A percentile compares a stretch with the other conserved stretches of the same genome.
Conservation (phyloP, 2,113 vertebrate genomes). For the Myotis brandtii region DNA sequence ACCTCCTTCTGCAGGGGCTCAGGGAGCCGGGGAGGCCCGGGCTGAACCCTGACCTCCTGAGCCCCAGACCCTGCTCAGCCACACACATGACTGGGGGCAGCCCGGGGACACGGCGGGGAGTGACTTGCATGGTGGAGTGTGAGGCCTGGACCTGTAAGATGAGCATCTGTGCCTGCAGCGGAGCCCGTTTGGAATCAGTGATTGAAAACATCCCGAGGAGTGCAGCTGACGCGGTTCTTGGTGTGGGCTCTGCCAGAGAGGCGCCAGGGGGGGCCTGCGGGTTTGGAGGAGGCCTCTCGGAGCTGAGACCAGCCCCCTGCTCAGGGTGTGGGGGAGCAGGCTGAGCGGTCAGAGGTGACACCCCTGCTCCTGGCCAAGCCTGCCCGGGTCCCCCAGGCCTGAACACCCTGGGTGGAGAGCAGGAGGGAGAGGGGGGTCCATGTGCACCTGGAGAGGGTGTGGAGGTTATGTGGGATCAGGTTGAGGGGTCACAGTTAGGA, state of each 20-base stretch:
- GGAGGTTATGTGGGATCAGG: accelerated
- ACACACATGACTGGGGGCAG: background rate
- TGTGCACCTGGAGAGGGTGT: background rate
- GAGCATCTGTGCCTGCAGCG: background rate
- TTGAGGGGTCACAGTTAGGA: background rate
- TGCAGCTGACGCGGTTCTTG: background rate
- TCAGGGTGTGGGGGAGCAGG: background rate
- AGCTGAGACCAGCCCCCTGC: background rate
- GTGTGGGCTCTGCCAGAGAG: background rate
- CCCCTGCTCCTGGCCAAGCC: too few relatives aligned
- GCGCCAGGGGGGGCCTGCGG: accelerated
- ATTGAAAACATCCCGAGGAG: background rate
- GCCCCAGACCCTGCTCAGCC: background rate
- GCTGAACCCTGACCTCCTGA: background rate
- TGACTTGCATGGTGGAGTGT: too few relatives aligned
- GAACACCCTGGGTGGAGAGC: too few relatives aligned
- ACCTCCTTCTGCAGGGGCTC: background rate
- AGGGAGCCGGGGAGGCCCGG: accelerated
- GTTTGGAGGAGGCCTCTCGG: background rate
- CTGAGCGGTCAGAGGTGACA: background rate
- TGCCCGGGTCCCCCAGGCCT: background rate
- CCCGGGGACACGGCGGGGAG: background rate
- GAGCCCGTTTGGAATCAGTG: background rate
- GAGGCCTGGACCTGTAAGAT: background rate
- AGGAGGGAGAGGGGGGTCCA: background rate